Conservation (phyloP, 2,888 invertebrate species). For the Baccha elongata region DNA sequence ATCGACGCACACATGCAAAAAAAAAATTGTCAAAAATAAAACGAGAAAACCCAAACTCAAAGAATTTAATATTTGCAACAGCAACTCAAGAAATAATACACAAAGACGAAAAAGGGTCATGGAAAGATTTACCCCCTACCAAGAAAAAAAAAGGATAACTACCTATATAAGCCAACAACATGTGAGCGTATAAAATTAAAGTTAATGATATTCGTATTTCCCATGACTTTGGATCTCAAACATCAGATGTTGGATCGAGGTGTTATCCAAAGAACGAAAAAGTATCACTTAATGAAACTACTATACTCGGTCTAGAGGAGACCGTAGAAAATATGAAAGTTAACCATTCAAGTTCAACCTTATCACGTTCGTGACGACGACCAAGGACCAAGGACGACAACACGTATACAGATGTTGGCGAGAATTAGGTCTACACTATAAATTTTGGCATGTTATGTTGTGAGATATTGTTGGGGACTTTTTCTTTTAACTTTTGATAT, state of each 20-base stretch:
- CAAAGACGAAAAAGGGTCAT: conserved; percentile 7
- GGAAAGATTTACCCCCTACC: conserved; percentile 11
- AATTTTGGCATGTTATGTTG: conserved; percentile 4
- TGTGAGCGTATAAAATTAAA: conserved; percentile 71
- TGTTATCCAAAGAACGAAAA: conserved; percentile 44
- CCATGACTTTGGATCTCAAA: too few relatives aligned
- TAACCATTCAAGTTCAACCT: conserved; percentile 68
- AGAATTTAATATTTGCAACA: conserved; percentile 67
- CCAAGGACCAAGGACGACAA: background rate
- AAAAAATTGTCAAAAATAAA: conserved; percentile 8
- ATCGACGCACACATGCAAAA: conserved; percentile 17
- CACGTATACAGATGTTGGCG: background rate
- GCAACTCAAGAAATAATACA: conserved; percentile 36
- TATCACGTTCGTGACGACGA: conserved; percentile 57
- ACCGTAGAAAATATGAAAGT: conserved; percentile 68
- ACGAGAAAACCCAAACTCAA: conserved; percentile 27
- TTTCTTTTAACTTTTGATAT: conserved; percentile 41
- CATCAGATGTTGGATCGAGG: conserved; percentile 4
- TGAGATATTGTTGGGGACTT: conserved; percentile 13
- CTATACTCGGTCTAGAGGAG: conserved; percentile 40
- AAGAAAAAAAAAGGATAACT: conserved; percentile 50
- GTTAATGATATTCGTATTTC: conserved; percentile 60
- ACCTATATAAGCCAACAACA: conserved; percentile 53
- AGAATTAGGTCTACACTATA: conserved; percentile 11
- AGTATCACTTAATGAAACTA: conserved; percentile 69